These are phyloP conservation scores for Clavelina lepadiformis DNA, from an alignment of 23 tunicate species.

Conservation along the genomic window DNA sequence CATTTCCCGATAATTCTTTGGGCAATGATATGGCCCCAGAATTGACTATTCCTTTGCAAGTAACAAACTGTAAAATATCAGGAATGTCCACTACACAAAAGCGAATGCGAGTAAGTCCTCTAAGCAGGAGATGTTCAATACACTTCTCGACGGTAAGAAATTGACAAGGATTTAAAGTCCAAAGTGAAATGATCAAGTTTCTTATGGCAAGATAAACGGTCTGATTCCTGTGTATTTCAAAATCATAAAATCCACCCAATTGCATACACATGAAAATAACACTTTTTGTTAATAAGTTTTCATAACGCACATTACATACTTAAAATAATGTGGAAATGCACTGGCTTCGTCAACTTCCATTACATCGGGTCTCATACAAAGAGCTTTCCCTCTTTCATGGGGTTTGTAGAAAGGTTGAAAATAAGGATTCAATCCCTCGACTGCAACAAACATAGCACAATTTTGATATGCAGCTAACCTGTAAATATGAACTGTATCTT, in stretches of 20 bases:
- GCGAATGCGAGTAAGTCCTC: slow-evolving; percentile 64
- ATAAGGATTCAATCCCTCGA: slow-evolving; percentile 41
- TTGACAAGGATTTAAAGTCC: slow-evolving; percentile 55
- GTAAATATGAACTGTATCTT: no score
- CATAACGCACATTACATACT: slow-evolving; percentile 14
- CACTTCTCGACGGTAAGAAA: slow-evolving; percentile 45
- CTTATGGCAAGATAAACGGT: slow-evolving; percentile 69
- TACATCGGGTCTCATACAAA: slow-evolving; percentile 88
- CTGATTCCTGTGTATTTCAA: slow-evolving; percentile 37
- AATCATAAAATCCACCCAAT: background rate
- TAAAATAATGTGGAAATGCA: slow-evolving; percentile 67
- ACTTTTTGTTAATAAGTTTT: background rate
- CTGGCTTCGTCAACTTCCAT: slow-evolving; percentile 96
- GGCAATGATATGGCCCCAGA: slow-evolving; percentile 43
- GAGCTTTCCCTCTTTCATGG: slow-evolving; percentile 76
- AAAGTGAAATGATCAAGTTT: slow-evolving; percentile 73
- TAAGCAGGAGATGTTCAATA: slow-evolving; percentile 40
- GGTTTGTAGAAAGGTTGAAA: slow-evolving; percentile 95
- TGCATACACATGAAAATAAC: no score
- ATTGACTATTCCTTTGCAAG: slow-evolving; percentile 63
- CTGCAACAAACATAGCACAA: slow-evolving; percentile 14
- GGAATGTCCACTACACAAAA: slow-evolving; percentile 46
- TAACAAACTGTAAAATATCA: slow-evolving; percentile 45
- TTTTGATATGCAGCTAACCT: background rate
- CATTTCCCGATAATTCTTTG: background rate